Evolutionary conservation across 2,797 vertebrate genomes (phyloP).

Genomic region (Mus spretus): DNA sequence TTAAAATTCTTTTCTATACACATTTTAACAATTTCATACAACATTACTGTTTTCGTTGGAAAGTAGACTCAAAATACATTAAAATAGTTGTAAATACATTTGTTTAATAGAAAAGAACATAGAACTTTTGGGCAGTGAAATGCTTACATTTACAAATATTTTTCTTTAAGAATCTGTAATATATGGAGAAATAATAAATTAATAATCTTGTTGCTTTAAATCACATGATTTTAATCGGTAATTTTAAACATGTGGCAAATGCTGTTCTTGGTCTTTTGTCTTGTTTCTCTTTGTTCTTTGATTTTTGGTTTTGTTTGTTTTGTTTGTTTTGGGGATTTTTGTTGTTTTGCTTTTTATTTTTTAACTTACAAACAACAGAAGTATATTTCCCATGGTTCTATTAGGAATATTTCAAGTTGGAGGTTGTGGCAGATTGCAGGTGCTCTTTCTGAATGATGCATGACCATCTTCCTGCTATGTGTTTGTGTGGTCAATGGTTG

Average conservation of each 20-base stretch:
- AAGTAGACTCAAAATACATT: constrained; percentile 31
- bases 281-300: not conserved
- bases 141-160: constrained; percentile 64
- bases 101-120: constrained; percentile 67
- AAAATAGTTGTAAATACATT: constrained; percentile 66
- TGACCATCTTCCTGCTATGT: not conserved
- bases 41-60: constrained; percentile 37
- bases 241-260: constrained; percentile 76
- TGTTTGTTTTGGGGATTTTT: no score
- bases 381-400: not conserved
- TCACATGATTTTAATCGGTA: constrained; percentile 77
- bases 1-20: not conserved
- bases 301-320: no score
- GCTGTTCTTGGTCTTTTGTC: not conserved
- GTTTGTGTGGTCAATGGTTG: not conserved
- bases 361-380: no score
- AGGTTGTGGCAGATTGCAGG: not conserved
- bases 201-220: constrained; percentile 74
- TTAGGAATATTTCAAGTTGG: not conserved
- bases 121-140: constrained; percentile 70
- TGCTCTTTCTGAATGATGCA: not conserved
- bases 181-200: constrained; percentile 76
- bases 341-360: no score
- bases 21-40: constrained; percentile 19
- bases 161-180: constrained; percentile 78